These are phyloP conservation scores for Mormyrus proboscirostris DNA, from an alignment of 2,797 vertebrate species.

Conservation along the genomic window DNA sequence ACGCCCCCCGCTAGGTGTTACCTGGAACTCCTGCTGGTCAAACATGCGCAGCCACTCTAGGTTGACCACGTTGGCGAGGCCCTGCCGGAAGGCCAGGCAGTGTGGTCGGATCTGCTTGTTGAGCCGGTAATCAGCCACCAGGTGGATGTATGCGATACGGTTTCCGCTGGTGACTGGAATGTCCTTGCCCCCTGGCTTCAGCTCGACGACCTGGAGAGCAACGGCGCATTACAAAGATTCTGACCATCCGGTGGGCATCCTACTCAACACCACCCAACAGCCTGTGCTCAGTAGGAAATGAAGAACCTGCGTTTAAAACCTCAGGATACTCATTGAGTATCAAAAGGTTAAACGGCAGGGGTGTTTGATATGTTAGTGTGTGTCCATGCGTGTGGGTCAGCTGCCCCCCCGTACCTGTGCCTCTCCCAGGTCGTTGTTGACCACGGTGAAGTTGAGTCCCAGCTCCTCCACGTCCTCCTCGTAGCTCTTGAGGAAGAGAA, in stretches of 20 bases:
- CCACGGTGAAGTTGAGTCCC: conserved; percentile 93
- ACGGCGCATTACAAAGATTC: background rate
- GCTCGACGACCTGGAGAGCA: conserved; percentile 87
- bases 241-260: background rate
- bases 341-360: background rate
- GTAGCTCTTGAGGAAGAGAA: conserved; percentile 97
- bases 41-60: conserved; percentile 99
- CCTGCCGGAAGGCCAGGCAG: conserved; percentile 73
- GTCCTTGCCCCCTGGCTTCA: conserved; percentile 91
- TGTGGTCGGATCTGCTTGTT: conserved; percentile 95
- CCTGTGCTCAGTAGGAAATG: background rate
- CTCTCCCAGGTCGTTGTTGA: conserved; percentile 96
- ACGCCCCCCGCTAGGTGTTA: background rate
- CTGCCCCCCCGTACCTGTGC: conserved; percentile 70
- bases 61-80: conserved; percentile 67
- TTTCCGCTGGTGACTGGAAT: conserved; percentile 91
- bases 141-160: conserved; percentile 93
- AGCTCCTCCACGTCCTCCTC: conserved; percentile 93
- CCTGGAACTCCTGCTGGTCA: conserved; percentile 90
- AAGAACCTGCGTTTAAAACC: background rate
- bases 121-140: conserved; percentile 92
- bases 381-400: background rate
- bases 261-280: background rate
- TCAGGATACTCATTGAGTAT: background rate
- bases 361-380: background rate